phyloP scores from a whole-genome alignment of 2,797 vertebrate species.

The Varecia variegata region DNA sequence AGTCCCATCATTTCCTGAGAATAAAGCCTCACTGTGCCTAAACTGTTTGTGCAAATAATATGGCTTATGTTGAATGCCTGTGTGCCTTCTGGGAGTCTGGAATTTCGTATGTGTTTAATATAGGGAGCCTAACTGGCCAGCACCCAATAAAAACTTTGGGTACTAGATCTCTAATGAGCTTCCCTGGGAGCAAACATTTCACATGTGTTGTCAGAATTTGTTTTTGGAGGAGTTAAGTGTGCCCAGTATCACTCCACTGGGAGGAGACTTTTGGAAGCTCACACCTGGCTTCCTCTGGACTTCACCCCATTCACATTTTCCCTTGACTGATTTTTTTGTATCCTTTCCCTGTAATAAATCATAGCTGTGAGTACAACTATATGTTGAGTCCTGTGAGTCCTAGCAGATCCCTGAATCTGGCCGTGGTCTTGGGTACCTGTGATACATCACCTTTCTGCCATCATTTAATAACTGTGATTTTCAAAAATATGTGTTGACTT shows the following conservation, averaged over 20 bases:
- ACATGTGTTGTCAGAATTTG: neutral
- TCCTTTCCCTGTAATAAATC: neutral
- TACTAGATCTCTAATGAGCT: neutral
- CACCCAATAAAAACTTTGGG: neutral
- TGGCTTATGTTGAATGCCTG: neutral
- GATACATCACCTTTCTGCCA: neutral
- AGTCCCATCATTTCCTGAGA: neutral
- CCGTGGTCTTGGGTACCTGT: neutral
- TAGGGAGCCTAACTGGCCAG: neutral
- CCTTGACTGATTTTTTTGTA: neutral
- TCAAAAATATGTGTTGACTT: neutral
- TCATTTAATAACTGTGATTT: neutral
- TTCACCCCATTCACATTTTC: neutral
- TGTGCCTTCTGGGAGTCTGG: neutral
- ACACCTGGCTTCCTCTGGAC: neutral
- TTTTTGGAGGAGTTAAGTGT: neutral
- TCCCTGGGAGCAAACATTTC: neutral
- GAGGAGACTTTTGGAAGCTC: neutral
- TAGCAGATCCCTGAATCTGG: neutral
- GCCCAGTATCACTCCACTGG: neutral
- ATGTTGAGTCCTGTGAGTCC: neutral
- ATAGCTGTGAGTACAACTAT: neutral
- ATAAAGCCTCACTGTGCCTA: neutral
- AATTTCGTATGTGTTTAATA: neutral
- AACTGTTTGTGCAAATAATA: neutral